Evolutionary conservation across 2,888 invertebrate species (phyloP).

Genomic region (Galerucella nymphaeae): DNA sequence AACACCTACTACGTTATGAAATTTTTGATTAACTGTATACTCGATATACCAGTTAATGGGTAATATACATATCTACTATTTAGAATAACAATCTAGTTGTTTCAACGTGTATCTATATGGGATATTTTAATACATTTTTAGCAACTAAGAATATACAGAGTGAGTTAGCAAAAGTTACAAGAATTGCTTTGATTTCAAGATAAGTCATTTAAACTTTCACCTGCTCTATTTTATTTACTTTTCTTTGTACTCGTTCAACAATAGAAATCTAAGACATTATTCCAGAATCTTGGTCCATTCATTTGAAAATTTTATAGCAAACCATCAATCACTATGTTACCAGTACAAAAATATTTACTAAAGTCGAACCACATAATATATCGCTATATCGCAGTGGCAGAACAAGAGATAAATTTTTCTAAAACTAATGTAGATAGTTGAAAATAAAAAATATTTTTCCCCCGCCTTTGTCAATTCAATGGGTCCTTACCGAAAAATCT

Average conservation of each 20-base stretch:
- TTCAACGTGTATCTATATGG: no score
- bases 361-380: slow-evolving; percentile 22
- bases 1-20: slow-evolving; percentile 29
- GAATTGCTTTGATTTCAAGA: no score
- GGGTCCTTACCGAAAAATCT: slow-evolving; percentile 43
- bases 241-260: neutral
- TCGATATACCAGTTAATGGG: neutral
- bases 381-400: neutral
- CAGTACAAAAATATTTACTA: slow-evolving; percentile 25
- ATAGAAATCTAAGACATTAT: slow-evolving; percentile 22
- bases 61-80: neutral
- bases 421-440: neutral
- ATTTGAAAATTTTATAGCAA: slow-evolving; percentile 20
- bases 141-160: no score
- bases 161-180: no score
- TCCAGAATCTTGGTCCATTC: slow-evolving; percentile 25
- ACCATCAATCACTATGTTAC: slow-evolving; percentile 17
- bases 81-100: no score
- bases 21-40: slow-evolving; percentile 21
- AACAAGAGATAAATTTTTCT: neutral
- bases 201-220: neutral
- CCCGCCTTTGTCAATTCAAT: neutral
- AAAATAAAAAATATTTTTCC: neutral
- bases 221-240: neutral
- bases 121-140: no score